phyloP scores from a whole-genome alignment of 2,113 vertebrate genomes.

The Sylvia atricapilla region DNA sequence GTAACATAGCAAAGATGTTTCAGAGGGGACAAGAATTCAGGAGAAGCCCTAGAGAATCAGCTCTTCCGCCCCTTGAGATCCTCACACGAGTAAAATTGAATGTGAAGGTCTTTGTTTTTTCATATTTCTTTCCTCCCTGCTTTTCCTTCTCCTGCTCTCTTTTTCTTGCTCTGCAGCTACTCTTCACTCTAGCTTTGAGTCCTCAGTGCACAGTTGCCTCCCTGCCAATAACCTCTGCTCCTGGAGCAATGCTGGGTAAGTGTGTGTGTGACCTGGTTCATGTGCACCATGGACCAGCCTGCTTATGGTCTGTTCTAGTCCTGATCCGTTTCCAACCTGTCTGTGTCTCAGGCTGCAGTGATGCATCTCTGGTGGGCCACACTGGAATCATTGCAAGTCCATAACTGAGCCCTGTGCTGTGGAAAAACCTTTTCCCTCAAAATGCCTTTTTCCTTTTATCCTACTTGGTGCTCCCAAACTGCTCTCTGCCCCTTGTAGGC shows the following conservation, averaged over 20 bases:
- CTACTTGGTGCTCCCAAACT: neutral
- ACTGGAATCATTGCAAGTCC: neutral
- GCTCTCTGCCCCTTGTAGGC: neutral
- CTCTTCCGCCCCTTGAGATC: neutral
- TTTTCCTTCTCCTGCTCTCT: neutral
- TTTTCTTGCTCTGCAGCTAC: neutral
- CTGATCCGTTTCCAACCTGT: neutral
- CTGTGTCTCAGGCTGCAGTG: neutral
- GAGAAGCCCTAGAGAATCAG: neutral
- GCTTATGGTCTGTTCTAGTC: neutral
- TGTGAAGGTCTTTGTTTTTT: neutral
- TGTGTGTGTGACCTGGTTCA: neutral
- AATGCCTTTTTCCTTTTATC: neutral
- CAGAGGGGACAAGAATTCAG: neutral
- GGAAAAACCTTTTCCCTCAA: neutral
- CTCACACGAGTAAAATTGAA: neutral
- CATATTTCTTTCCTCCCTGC: rapidly evolving
- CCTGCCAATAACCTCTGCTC: neutral
- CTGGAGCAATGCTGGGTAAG: neutral
- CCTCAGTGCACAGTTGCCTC: neutral
- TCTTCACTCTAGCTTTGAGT: neutral
- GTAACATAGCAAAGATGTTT: neutral
- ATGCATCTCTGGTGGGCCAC: neutral
- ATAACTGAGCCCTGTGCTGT: neutral
- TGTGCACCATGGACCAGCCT: neutral